Conservation (phyloP, 2,888 invertebrate species). For the Acholoe squamosa region DNA sequence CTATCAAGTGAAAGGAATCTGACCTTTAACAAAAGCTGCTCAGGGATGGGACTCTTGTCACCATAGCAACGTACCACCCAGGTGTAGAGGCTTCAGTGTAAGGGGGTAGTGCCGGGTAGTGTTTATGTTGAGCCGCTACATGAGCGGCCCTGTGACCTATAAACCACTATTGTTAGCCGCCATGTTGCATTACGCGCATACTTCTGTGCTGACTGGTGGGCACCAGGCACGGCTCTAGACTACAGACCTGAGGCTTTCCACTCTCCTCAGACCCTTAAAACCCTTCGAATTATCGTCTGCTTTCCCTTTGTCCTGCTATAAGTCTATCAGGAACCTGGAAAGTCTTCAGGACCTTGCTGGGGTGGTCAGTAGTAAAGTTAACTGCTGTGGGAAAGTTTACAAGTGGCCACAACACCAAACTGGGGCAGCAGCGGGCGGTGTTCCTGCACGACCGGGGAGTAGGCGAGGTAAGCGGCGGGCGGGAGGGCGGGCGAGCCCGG, state of each 20-base stretch:
- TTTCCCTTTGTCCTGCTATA: neutral
- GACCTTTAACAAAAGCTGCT: conserved; percentile 3
- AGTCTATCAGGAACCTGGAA: neutral
- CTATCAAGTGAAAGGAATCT: neutral
- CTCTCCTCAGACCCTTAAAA: neutral
- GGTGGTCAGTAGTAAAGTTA: neutral
- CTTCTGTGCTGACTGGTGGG: conserved; percentile 65
- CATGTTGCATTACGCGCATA: conserved; percentile 79
- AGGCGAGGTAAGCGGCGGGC: neutral
- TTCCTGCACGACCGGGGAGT: neutral
- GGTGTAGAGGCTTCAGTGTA: neutral
- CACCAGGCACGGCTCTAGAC: neutral
- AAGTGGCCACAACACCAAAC: neutral
- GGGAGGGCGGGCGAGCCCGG: neutral
- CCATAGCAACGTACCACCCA: conserved; percentile 34
- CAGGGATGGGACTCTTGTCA: neutral
- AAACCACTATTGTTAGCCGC: conserved; percentile 69
- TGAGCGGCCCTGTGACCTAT: conserved; percentile 54
- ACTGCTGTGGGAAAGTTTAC: neutral
- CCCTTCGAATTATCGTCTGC: neutral
- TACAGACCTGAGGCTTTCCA: neutral
- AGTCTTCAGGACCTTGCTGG: neutral
- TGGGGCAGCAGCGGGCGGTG: conserved; percentile 2
- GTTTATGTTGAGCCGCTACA: conserved; percentile 58
- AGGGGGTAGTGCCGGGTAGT: conserved; percentile 49